Evolutionary conservation across 2,888 invertebrate species (phyloP), one percentile per base, ranked within the genome.

Genomic region (Cheilosia soror): DNA sequence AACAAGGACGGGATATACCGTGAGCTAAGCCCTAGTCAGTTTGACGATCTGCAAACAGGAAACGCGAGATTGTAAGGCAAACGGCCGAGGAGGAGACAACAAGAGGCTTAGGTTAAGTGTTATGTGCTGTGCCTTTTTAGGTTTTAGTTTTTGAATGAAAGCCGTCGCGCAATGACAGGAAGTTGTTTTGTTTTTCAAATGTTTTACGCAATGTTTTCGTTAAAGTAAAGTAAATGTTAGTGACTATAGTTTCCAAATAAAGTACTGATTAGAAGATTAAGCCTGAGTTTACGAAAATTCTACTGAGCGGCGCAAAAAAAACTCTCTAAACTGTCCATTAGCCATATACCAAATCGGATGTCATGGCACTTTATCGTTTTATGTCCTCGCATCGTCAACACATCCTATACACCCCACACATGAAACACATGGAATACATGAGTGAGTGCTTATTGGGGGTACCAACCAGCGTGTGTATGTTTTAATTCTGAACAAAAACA

Each of bases 1-100:
- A 93, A 94, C 85, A 92, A 92, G 66, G 91, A 93, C 58, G 94
- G 93, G 5, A 91, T 93, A 47, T 95, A 93, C 88, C 90, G 94
- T 1, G 91, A 90, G 0, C 88, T 95, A 7, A 93, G 93, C 0
- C 89, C 90, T 33, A 92, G 93, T 77, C 88, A 94, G 58, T 93
- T 93, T 86, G 92, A 93, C 20, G 93, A 93, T 84, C 88, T 95
- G 65, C 88, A 92, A 20, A 90, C 92, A 51, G 94, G 94, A 51
- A 90, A 89, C 44, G 89, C 94, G n/a, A 93, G 93, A 79, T 92
- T 95, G 90, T 95, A 92, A 93, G 6, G 6, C 3, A 13, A 9
- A n/a, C 15, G 6, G 11, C 20, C 20, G 20, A 37, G 20, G 31
- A 20, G 37, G 31, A 29, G 49, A 51, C 57, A 40, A 40, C 29